Conservation (phyloP, 2,888 invertebrate genomes). For the Bimastos eiseni region DNA sequence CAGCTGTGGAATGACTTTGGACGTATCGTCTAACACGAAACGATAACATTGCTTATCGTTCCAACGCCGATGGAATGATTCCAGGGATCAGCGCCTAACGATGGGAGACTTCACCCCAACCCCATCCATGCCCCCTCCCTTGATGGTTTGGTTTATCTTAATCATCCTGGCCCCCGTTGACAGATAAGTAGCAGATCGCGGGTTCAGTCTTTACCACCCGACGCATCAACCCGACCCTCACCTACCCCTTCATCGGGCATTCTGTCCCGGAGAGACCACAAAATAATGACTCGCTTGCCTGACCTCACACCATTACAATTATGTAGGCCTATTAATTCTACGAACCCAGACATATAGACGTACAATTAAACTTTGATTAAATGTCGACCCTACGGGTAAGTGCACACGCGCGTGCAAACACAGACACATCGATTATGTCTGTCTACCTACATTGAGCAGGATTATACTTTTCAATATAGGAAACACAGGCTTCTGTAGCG, state of each 20-base stretch:
- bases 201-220: not conserved
- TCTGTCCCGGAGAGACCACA: not conserved
- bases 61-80: not conserved
- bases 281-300: not conserved
- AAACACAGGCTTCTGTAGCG: too few species aligned
- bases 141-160: not conserved
- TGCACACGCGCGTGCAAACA: not conserved
- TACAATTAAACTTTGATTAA: not conserved
- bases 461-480: too few species aligned
- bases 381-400: not conserved
- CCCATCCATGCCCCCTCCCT: too few species aligned
- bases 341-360: too few species aligned
- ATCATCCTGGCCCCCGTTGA: conserved; percentile 1
- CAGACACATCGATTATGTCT: too few species aligned
- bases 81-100: not conserved
- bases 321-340: not conserved
- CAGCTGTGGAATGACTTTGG: not conserved
- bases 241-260: not conserved
- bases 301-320: not conserved
- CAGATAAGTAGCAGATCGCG: not conserved
- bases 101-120: not conserved
- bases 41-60: not conserved
- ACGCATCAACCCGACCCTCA: not conserved
- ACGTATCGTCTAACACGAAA: not conserved
- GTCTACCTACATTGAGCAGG: too few species aligned